Percentiles rank a stretch among this genome's conserved stretches.
Conservation (phyloP, 2,888 invertebrate species). For the Tubulanus polymorphus region DNA sequence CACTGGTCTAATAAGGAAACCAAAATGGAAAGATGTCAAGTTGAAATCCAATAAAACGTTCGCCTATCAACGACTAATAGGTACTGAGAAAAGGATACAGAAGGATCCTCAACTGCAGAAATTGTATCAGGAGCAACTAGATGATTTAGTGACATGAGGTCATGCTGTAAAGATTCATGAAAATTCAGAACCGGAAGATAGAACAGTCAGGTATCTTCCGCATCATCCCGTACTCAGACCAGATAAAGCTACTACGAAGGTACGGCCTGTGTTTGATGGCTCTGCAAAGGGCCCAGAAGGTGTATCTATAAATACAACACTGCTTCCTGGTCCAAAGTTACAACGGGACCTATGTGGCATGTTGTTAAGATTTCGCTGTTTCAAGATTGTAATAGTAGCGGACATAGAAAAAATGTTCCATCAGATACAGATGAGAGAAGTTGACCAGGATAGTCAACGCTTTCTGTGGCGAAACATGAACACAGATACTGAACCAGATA, state of each 20-base stretch:
- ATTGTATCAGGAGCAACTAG: not conserved
- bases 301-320: constrained; percentile 5
- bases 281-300: constrained; percentile 6
- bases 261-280: constrained; percentile 10
- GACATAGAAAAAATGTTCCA: constrained; percentile 15
- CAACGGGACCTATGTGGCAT: constrained; percentile 9
- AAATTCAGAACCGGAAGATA: not conserved
- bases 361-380: constrained; percentile 5
- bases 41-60: not conserved
- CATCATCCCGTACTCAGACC: constrained; percentile 7
- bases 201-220: constrained; percentile 5
- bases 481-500: constrained; percentile 2
- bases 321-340: constrained; percentile 9
- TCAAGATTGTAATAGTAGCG: constrained; percentile 5
- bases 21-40: not conserved
- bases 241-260: constrained; percentile 11
- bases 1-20: not conserved
- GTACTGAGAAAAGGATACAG: not conserved
- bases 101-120: not conserved
- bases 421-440: constrained; percentile 6
- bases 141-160: not conserved
- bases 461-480: constrained; percentile 14
- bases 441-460: constrained; percentile 8
- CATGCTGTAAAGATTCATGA: not conserved
- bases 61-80: not conserved